These are phyloP conservation scores for Teinopalpus imperialis DNA, from an alignment of 2,888 invertebrate genomes.

Conservation along the genomic window DNA sequence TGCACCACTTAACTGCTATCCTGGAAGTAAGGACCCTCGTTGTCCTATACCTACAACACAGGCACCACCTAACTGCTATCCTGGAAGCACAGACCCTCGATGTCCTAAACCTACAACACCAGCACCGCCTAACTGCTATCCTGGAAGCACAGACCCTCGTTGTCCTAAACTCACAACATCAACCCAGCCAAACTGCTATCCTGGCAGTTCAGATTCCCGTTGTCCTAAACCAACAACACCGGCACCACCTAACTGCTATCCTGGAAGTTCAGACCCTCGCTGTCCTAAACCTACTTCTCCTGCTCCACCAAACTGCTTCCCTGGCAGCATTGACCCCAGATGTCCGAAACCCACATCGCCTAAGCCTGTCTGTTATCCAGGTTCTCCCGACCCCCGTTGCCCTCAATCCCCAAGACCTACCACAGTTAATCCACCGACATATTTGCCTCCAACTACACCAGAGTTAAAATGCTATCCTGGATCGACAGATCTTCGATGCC, in stretches of 20 bases:
- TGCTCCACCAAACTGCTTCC: slow-evolving; percentile 28
- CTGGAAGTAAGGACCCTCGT: slow-evolving; percentile 50
- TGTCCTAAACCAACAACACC: slow-evolving; percentile 43
- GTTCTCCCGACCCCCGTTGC: slow-evolving; percentile 43
- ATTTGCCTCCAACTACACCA: slow-evolving; percentile 30
- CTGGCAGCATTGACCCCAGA: slow-evolving; percentile 35
- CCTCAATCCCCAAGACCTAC: slow-evolving; percentile 39
- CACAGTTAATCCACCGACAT: slow-evolving; percentile 26
- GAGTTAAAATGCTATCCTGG: not conserved
- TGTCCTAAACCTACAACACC: slow-evolving; percentile 45
- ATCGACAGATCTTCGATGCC: slow-evolving; percentile 12
- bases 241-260: slow-evolving; percentile 32
- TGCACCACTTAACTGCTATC: slow-evolving; percentile 44
- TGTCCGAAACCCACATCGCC: slow-evolving; percentile 40
- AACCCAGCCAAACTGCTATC: slow-evolving; percentile 42
- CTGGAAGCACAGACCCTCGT: slow-evolving; percentile 47
- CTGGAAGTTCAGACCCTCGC: too few species aligned
- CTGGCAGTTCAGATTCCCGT: slow-evolving; percentile 47
- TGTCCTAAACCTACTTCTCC: slow-evolving; percentile 36
- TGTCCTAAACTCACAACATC: slow-evolving; percentile 45
- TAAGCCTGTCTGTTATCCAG: slow-evolving; percentile 34
- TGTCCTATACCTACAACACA: slow-evolving; percentile 47
- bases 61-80: slow-evolving; percentile 35
- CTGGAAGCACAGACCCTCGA: slow-evolving; percentile 46
- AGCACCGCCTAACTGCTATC: slow-evolving; percentile 35